Conservation (phyloP, 2,113 vertebrate genomes). For the Pavo muticus region DNA sequence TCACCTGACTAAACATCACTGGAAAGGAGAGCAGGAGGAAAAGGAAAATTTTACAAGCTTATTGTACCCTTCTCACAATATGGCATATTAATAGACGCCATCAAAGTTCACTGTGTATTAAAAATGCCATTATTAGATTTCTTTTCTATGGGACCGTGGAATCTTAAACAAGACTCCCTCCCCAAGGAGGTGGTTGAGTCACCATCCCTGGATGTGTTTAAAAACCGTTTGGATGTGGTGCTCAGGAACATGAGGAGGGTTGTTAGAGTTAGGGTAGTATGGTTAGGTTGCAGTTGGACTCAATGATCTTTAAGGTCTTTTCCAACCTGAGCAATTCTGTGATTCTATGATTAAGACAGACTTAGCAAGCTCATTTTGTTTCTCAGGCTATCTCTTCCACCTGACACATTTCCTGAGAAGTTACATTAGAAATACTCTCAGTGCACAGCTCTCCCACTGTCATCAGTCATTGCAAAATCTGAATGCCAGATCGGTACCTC, state of each 20-base stretch:
- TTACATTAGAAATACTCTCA: neutral
- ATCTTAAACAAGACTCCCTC: neutral
- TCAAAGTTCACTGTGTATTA: neutral
- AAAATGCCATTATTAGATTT: neutral
- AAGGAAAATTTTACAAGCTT: neutral
- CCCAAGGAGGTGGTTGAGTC: too few species aligned
- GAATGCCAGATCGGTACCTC: neutral
- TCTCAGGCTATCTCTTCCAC: neutral
- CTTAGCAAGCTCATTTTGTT: neutral
- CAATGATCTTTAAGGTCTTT: too few species aligned
- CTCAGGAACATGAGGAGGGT: too few species aligned
- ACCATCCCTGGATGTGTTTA: too few species aligned
- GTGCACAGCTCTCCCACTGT: neutral
- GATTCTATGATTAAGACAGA: neutral
- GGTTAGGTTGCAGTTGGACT: too few species aligned
- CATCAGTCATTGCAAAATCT: neutral
- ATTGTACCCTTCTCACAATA: neutral
- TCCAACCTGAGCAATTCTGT: too few species aligned
- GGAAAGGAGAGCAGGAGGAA: neutral
- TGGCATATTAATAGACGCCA: constrained; percentile 3
- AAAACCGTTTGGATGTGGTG: too few species aligned
- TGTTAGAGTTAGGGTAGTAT: too few species aligned
- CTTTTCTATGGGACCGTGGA: neutral
- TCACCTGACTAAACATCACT: constrained; percentile 1
- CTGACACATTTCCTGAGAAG: constrained; percentile 7